Conservation (phyloP, 1,140 invertebrate genomes). For the Pissodes strobi region DNA sequence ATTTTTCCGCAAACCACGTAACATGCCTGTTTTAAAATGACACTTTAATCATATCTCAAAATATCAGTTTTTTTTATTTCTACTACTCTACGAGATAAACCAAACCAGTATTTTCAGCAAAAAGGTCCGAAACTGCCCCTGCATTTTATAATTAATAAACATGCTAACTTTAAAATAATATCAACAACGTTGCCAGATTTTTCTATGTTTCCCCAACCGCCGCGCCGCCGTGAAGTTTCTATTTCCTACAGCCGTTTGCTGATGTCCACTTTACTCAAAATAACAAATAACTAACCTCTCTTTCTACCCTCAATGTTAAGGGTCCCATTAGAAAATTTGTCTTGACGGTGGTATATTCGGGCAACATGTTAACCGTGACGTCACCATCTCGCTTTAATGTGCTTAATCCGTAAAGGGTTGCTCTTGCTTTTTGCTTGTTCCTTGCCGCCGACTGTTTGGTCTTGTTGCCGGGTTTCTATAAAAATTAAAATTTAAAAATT, state of each 20-base stretch:
- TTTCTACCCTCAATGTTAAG: slow-evolving; percentile 76
- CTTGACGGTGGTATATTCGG: slow-evolving; percentile 77
- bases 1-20: too few species aligned
- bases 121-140: too few species aligned
- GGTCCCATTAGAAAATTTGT: slow-evolving; percentile 80
- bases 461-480: slow-evolving; percentile 1
- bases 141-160: not conserved
- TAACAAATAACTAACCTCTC: slow-evolving; percentile 70
- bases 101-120: too few species aligned
- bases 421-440: slow-evolving; percentile 68
- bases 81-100: too few species aligned
- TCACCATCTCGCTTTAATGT: slow-evolving; percentile 75
- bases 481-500: not conserved
- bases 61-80: too few species aligned
- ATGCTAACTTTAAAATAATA: not conserved
- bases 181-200: not conserved
- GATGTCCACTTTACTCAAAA: not conserved
- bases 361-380: slow-evolving; percentile 77
- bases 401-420: slow-evolving; percentile 77
- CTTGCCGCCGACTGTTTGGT: slow-evolving; percentile 39
- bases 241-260: too few species aligned
- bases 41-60: too few species aligned
- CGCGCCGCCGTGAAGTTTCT: not conserved
- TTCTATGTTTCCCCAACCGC: too few species aligned
- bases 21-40: too few species aligned